phyloP scores from a whole-genome alignment of 2,113 vertebrate species.

The Miniopterus natalensis region DNA sequence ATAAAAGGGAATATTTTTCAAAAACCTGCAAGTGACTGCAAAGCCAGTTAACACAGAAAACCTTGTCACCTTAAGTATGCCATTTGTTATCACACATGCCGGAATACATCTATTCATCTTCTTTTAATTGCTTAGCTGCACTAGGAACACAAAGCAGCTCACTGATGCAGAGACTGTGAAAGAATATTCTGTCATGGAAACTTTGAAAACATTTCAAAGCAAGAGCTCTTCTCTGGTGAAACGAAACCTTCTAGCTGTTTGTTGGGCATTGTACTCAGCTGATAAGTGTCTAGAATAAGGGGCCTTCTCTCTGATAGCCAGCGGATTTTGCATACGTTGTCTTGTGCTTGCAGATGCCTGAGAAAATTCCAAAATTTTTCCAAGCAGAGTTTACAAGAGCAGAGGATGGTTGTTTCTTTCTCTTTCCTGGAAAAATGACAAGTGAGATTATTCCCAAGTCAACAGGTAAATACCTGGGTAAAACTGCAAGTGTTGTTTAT shows the following conservation, averaged over 20 bases:
- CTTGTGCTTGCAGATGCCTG: background rate
- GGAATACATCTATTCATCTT: constrained; percentile 82
- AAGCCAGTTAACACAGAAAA: constrained; percentile 83
- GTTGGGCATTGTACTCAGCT: constrained; percentile 50
- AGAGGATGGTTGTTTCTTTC: background rate
- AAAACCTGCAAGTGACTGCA: constrained; percentile 81
- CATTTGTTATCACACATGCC: constrained; percentile 80
- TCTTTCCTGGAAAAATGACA: constrained; percentile 35
- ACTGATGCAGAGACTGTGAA: constrained; percentile 79
- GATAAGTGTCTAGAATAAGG: constrained; percentile 64
- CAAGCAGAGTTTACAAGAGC: background rate
- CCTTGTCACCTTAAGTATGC: constrained; percentile 82
- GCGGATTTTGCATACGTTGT: constrained; percentile 34
- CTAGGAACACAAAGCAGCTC: constrained; percentile 78
- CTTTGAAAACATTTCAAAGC: constrained; percentile 82
- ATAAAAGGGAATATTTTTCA: constrained; percentile 82
- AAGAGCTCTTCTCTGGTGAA: constrained; percentile 65
- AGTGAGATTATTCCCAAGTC: background rate
- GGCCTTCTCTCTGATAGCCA: background rate
- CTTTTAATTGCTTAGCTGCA: constrained; percentile 83
- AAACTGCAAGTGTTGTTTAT: background rate
- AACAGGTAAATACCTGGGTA: background rate
- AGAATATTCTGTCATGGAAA: constrained; percentile 83
- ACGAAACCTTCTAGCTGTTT: constrained; percentile 68
- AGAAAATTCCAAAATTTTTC: constrained; percentile 32